Evolutionary conservation across 2,797 vertebrate genomes (phyloP), one percentile per base, ranked within the genome.

Genomic region (Sandelia bainsii): DNA sequence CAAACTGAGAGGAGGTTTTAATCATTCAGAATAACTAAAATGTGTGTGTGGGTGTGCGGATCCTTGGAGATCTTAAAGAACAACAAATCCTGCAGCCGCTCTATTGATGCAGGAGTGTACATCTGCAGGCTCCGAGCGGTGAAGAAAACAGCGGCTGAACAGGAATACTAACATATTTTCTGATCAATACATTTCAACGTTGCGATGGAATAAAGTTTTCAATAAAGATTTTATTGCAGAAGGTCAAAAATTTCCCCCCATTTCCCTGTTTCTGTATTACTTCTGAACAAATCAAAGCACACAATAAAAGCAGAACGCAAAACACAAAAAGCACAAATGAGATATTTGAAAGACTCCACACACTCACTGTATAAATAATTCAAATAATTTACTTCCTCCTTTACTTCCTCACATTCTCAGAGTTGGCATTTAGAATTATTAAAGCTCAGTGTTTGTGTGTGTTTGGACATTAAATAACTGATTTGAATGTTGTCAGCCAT

Each of bases 51-150:
- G 60, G 19, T 22, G 48, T 19, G 25, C 10, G 44, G 51, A 25
- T 61, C 19, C 14, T 68, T 27, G 27, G 39, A 60, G 48, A 37
- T 57, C 53, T 48, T 22, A 46, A 57, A 48, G 17, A 53, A 34
- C 10, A 65, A 62, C 40, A 72, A 66, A 60, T 37, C 57, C 64
- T 27, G 44, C 72, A 72, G 79, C 49, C 73, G 58, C 27, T 69
- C 34, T 45, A 39, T 37, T 66, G 57, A 53, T 23, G 48, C 66
- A 52, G 44, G 44, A 4, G 0, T 0, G 32, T 60, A 45, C 27
- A 53, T 72, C 56, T 54, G 48, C 23, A 49, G 34, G 23, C 34
- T 58, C 20, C 2, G 9, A 7, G 34, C 52, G 40, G 53, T 25
- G 16, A n/a, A 25, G 13, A 32, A 20, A 22, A 40, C 40, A 19